Percentiles rank a stretch among this genome's conserved stretches.
phyloP scores from a whole-genome alignment of 2,888 invertebrate species.

The Amphipoea lucens region DNA sequence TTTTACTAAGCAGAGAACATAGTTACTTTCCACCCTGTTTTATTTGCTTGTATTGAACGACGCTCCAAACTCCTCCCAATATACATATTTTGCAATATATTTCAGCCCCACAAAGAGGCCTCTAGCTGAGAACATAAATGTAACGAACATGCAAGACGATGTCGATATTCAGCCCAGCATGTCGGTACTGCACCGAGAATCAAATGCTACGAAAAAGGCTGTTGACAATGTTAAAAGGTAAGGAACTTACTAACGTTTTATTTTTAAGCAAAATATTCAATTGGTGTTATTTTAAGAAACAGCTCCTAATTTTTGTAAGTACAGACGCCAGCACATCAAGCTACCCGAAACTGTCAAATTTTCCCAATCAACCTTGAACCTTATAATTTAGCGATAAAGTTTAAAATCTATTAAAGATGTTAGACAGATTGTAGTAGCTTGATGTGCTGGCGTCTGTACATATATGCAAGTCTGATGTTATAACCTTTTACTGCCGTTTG shows the following conservation, averaged over 20 bases:
- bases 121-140: slow-evolving; percentile 80
- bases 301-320: too few relatives aligned
- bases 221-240: slow-evolving; percentile 76
- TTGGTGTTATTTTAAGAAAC: too few relatives aligned
- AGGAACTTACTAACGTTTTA: neutral
- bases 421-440: too few relatives aligned
- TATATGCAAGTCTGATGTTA: too few relatives aligned
- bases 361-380: too few relatives aligned
- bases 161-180: slow-evolving; percentile 73
- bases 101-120: slow-evolving; percentile 80
- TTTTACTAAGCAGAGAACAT: too few relatives aligned
- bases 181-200: slow-evolving; percentile 73
- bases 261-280: neutral
- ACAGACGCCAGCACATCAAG: too few relatives aligned
- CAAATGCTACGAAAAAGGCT: slow-evolving; percentile 34
- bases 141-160: slow-evolving; percentile 73
- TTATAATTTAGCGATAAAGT: too few relatives aligned
- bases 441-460: too few relatives aligned
- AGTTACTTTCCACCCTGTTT: neutral
- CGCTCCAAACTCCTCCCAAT: neutral
- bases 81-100: neutral
- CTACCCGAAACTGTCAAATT: too few relatives aligned
- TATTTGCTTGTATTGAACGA: neutral
- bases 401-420: too few relatives aligned
- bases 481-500: too few relatives aligned